These are phyloP conservation scores for Castor canadensis DNA, from an alignment of 2,113 vertebrate species.

Conservation along the genomic window DNA sequence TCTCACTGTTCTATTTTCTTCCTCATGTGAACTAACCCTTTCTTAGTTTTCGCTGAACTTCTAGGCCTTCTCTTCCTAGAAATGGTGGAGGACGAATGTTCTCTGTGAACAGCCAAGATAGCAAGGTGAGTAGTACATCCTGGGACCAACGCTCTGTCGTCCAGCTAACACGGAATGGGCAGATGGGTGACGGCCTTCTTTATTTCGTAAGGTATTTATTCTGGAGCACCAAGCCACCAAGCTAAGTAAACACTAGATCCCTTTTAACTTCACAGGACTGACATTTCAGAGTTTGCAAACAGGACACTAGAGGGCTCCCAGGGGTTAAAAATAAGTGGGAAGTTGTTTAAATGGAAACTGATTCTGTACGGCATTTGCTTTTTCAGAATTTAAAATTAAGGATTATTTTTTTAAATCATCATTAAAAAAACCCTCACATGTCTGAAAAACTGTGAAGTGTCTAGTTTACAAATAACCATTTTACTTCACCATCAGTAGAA, in stretches of 20 bases:
- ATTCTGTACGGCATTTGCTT: slow-evolving; percentile 72
- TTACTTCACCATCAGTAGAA: slow-evolving; percentile 61
- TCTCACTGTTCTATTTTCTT: slow-evolving; percentile 19
- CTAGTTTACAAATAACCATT: slow-evolving; percentile 57
- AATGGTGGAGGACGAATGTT: not conserved
- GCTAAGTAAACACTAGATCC: not conserved
- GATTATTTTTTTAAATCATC: slow-evolving; percentile 54
- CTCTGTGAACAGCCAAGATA: not conserved
- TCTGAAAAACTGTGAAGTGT: slow-evolving; percentile 56
- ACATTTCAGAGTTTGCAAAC: slow-evolving; percentile 64
- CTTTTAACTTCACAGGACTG: not conserved
- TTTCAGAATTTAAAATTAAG: slow-evolving; percentile 82
- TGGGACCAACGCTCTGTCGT: not conserved
- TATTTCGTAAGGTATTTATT: not conserved
- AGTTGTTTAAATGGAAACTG: slow-evolving; percentile 74
- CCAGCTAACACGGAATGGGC: not conserved
- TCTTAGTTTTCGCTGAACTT: not conserved
- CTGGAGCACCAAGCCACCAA: not conserved
- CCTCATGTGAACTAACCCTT: not conserved
- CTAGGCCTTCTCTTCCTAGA: not conserved
- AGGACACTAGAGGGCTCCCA: slow-evolving; percentile 85
- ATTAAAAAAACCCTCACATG: not conserved
- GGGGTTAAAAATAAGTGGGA: slow-evolving; percentile 79
- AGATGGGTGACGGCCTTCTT: not conserved
- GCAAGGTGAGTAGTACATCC: not conserved